Conservation (phyloP, 2,113 vertebrate genomes). For the Rhizomys pruinosus region DNA sequence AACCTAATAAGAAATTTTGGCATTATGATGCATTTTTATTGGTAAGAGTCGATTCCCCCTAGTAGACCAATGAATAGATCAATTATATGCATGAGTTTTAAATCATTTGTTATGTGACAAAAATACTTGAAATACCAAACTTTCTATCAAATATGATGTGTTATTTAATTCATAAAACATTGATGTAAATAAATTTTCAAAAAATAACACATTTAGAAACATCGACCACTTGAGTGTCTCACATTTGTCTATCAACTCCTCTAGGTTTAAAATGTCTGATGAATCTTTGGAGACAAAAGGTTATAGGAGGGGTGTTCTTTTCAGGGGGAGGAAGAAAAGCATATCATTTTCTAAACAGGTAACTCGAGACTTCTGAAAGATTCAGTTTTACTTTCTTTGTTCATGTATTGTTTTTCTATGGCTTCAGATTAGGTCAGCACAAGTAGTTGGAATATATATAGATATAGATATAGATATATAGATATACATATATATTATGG, state of each 20-base stretch:
- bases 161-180: conserved; percentile 9
- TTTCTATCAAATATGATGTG: conserved; percentile 25
- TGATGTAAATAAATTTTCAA: conserved; percentile 36
- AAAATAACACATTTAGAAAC: background rate
- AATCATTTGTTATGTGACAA: conserved; percentile 1
- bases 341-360: background rate
- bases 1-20: conserved; percentile 24
- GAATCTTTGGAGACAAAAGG: background rate
- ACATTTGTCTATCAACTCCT: background rate
- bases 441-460: background rate
- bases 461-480: too few relatives aligned
- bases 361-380: background rate
- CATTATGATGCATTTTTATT: background rate
- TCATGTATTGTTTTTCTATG: background rate
- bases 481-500: background rate
- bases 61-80: conserved; percentile 7
- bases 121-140: conserved; percentile 7
- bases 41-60: background rate
- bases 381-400: conserved; percentile 8
- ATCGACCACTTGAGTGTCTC: background rate
- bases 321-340: background rate
- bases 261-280: background rate
- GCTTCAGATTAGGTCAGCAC: background rate
- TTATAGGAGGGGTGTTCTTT: background rate
- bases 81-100: background rate